These are phyloP conservation scores for Cylas formicarius DNA, from an alignment of 1,140 invertebrate species.

Conservation along the genomic window DNA sequence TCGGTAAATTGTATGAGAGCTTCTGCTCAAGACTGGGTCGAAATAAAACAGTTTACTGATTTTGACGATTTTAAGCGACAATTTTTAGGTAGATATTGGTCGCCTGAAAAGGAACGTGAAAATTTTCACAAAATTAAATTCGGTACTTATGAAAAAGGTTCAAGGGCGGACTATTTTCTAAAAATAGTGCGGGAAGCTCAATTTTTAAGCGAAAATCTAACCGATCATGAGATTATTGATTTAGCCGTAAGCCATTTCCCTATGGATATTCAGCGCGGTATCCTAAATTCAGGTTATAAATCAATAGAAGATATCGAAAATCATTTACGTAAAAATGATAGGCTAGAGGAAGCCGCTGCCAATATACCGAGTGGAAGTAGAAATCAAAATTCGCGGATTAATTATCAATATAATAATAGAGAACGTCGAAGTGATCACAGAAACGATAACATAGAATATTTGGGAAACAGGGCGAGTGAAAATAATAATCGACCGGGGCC, in stretches of 20 bases:
- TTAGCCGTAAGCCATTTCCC: constrained; percentile 9
- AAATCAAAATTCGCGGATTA: too few species aligned
- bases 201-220: constrained; percentile 10
- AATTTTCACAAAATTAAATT: constrained; percentile 8
- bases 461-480: too few species aligned
- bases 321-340: constrained; percentile 1
- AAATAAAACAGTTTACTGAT: not conserved
- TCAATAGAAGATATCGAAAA: constrained; percentile 1
- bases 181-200: constrained; percentile 4
- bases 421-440: too few species aligned
- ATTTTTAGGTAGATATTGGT: constrained; percentile 9
- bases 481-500: too few species aligned
- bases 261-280: not conserved
- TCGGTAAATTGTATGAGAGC: constrained; percentile 1
- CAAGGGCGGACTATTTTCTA: constrained; percentile 7
- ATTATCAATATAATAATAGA: too few species aligned
- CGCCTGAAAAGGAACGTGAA: constrained; percentile 1
- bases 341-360: too few species aligned
- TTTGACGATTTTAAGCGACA: constrained; percentile 7
- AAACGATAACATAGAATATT: too few species aligned
- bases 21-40: constrained; percentile 7
- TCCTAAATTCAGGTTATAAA: not conserved
- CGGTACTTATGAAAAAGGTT: constrained; percentile 5
- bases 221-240: constrained; percentile 3
- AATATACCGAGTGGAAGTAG: too few species aligned